Evolutionary conservation across 2,888 invertebrate species (phyloP), one percentile per base, ranked within the genome.

Genomic region (Automeris io): DNA sequence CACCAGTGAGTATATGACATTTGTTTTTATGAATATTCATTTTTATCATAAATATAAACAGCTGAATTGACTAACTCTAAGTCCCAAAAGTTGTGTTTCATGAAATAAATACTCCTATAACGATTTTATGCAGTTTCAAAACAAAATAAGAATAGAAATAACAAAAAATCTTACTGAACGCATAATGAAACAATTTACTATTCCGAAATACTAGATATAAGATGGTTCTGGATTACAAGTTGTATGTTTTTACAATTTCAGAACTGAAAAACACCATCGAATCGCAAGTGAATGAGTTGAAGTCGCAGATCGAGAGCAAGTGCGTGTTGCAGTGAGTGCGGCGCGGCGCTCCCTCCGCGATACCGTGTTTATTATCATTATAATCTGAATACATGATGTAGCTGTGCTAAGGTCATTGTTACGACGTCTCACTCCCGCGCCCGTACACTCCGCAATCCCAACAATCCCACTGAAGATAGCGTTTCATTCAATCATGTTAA

Each of bases 181-280:
- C n/a, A n/a, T n/a, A n/a, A n/a, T n/a, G n/a, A n/a, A n/a, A n/a
- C n/a, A n/a, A n/a, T n/a, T n/a, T n/a, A n/a, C n/a, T n/a, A n/a
- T n/a, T n/a, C n/a, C n/a, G n/a, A n/a, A n/a, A n/a, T n/a, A n/a
- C n/a, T n/a, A n/a, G 19, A 19, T 5, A 19, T 8, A 7, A 23
- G 2, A 5, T 23, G 3, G 3, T 23, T 23, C n/a, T 23, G 2
- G 2, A 2, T 23, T 23, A 7, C n/a, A 2, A 16, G n/a, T n/a
- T n/a, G 3, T 16, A 7, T 5, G 2, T 39, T 25, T 43, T 40
- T 8, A 21, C 9, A 24, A 8, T 93, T 94, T 62, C 94, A 97
- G 97, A 96, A 90, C 89, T 97, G 91, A 97, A 96, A 92, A 96
- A 97, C 90, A 94, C 95, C 89, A 93, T 97, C 91, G 96, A 97